phyloP scores from a whole-genome alignment of 2,113 vertebrate genomes.

The Myiozetetes cayanensis region DNA sequence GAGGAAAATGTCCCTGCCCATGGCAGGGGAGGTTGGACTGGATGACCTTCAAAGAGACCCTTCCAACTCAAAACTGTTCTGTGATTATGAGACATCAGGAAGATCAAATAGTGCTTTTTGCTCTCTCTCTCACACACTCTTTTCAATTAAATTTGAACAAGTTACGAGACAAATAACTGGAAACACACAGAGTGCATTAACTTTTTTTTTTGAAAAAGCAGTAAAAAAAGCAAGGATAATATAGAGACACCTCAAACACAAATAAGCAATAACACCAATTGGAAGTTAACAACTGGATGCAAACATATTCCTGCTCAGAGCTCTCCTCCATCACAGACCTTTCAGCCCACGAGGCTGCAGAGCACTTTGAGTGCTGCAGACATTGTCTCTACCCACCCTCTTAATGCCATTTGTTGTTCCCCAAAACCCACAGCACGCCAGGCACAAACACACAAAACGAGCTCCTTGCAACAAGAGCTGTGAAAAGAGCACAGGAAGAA shows the following conservation, averaged over 20 bases:
- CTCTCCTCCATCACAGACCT: neutral
- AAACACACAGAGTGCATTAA: neutral
- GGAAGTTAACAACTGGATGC: neutral
- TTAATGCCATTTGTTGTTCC: neutral
- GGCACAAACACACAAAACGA: neutral
- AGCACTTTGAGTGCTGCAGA: neutral
- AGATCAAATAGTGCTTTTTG: neutral
- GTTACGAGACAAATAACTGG: neutral
- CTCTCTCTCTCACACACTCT: accelerated
- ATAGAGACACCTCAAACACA: neutral
- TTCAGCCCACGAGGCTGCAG: neutral
- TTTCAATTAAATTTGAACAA: neutral
- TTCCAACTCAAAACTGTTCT: neutral
- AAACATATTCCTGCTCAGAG: neutral
- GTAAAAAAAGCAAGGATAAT: neutral
- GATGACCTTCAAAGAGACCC: neutral
- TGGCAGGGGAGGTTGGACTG: no score
- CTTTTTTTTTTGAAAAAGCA: neutral
- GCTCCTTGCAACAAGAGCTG: neutral
- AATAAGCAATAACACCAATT: neutral
- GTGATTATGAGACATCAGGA: neutral
- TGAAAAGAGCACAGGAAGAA: neutral
- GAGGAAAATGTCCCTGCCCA: neutral
- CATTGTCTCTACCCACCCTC: neutral
- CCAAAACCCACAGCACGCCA: neutral